Evolutionary conservation across 1,140 invertebrate genomes (phyloP), one percentile per base, ranked within the genome.

Genomic region (Panonychus citri): DNA sequence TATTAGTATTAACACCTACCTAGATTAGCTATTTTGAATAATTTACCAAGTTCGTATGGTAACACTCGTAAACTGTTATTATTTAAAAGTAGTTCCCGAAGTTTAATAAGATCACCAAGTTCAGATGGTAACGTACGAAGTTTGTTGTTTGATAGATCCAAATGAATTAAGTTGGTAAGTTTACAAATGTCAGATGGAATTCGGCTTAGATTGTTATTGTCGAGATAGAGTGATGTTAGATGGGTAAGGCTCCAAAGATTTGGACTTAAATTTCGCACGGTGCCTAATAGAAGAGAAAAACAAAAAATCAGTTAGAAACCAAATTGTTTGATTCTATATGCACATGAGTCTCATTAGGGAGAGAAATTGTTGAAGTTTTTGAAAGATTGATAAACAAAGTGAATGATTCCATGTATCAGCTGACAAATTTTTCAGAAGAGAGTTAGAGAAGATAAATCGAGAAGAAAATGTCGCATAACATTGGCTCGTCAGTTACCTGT

Each of bases 11-110:
- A 15, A 37, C 37, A 61, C 65, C 61, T 64, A 76, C 74, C 73
- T 57, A 77, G 64, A 53, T 65, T 73, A 72, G 90, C 83, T 61
- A 99, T 76, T 71, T 95, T 88, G 72, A 97, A 98, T 60, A 98
- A 77, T 72, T 93, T 94, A 61, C 94, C 94, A 63, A 99, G 76
- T 72, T 97, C 91, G 71, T 86, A 95, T 3, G 94, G 94, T 64
- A 99, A 74, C 60, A 83, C 79, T 52, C 90, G 77, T 60, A 99
- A 75, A 66, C 81, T 81, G 73, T 98, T 98, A 73, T 96, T 81
- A 70, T 85, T 87, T 54, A 97, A 75, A 64, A 89, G 77, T 61
- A 98, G 76, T 73, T 97, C 91, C 71, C 86, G 84, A 62, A 95
- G 78, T 67, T 83, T 79, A 68, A 89, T 83, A 65, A 97, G 78